Evolutionary conservation across 92 coral and sea anemone species (phyloP).

Genomic region (Bergia puertoricense): DNA sequence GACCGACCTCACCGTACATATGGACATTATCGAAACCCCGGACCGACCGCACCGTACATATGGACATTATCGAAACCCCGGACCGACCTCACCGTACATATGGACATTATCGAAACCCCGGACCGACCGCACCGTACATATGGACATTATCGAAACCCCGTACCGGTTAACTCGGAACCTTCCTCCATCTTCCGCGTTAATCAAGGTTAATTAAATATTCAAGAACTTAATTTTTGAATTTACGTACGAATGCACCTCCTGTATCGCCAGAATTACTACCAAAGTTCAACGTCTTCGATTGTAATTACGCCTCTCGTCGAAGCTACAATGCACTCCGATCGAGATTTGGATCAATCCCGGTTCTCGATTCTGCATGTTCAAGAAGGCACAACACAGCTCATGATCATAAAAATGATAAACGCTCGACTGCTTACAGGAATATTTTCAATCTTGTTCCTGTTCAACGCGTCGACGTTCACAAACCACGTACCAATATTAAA

Average conservation of each 20-base stretch:
- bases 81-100: too few relatives aligned
- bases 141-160: conserved; percentile 38
- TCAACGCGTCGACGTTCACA: conserved; percentile 32
- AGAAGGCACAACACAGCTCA: neutral
- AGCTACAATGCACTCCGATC: neutral
- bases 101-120: neutral
- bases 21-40: too few relatives aligned
- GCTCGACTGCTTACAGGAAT: conserved; percentile 47
- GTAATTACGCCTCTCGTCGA: too few relatives aligned
- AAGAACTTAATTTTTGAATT: conserved; percentile 4
- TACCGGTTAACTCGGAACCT: conserved; percentile 21
- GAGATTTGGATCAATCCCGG: conserved; percentile 18
- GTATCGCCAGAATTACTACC: neutral
- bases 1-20: too few relatives aligned
- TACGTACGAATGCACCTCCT: conserved; percentile 2
- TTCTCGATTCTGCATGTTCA: neutral
- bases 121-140: conserved; percentile 31
- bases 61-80: too few relatives aligned
- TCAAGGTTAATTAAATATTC: conserved; percentile 10
- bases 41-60: too few relatives aligned
- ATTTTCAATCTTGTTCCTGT: conserved; percentile 41
- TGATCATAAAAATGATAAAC: conserved; percentile 15
- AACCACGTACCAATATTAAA: conserved; percentile 26
- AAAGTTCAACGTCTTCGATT: neutral
- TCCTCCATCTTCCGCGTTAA: neutral